These are phyloP conservation scores for Mormoops blainvillei DNA, from an alignment of 2,113 vertebrate genomes.

Conservation along the genomic window DNA sequence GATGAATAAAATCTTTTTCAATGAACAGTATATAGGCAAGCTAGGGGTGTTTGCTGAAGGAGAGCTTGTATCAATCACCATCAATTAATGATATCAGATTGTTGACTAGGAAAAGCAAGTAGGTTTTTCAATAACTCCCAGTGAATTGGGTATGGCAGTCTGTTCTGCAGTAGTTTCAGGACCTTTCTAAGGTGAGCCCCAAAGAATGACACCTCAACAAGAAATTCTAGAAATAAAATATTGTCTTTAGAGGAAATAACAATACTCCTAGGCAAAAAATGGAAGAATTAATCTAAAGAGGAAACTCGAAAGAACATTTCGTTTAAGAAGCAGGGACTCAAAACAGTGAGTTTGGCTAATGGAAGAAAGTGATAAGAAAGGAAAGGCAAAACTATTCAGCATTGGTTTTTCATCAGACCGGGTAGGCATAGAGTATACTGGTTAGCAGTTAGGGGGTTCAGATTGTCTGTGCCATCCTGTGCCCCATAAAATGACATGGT, in stretches of 20 bases:
- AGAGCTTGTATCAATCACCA: not conserved
- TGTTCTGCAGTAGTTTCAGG: not conserved
- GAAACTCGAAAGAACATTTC: not conserved
- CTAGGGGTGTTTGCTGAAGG: not conserved
- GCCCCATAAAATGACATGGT: not conserved
- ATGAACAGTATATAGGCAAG: not conserved
- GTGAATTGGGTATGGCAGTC: not conserved
- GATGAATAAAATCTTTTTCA: not conserved
- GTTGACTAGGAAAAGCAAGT: not conserved
- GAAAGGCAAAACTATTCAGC: not conserved
- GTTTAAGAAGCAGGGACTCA: not conserved
- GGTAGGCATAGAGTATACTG: not conserved
- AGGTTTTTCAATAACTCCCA: not conserved
- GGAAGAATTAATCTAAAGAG: not conserved
- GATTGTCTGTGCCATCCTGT: not conserved
- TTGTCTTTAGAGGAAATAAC: not conserved
- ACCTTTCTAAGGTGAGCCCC: not conserved
- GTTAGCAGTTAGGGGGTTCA: not conserved
- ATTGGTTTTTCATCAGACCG: not conserved
- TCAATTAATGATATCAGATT: not conserved
- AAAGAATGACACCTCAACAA: not conserved
- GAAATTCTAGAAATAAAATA: slow-evolving; percentile 13
- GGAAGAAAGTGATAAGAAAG: not conserved
- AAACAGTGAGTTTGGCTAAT: not conserved
- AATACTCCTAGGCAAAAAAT: not conserved